Percentiles rank a stretch among this genome's conserved stretches.
Conservation (phyloP, 2,113 vertebrate species). For the Tor tambroides region DNA sequence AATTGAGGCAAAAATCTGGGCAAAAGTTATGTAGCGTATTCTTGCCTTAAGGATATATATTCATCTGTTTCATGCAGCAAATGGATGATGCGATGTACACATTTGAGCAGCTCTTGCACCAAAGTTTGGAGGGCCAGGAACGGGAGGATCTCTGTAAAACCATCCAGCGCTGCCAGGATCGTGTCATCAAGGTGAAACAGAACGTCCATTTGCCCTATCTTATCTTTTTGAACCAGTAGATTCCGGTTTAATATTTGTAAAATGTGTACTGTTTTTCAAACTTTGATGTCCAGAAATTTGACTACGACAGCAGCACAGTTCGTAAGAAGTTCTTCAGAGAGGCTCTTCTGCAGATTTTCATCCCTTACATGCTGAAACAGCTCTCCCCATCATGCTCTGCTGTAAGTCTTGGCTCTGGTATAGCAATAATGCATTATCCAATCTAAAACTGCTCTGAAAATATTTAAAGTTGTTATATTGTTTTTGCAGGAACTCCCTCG, state of each 20-base stretch:
- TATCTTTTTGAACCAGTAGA: not conserved
- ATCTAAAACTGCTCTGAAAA: not conserved
- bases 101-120: constrained; percentile 93
- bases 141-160: constrained; percentile 85
- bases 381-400: constrained; percentile 75
- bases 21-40: not conserved
- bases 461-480: not conserved
- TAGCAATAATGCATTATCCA: not conserved
- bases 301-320: constrained; percentile 96
- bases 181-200: constrained; percentile 90
- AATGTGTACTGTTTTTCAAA: not conserved
- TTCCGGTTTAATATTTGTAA: not conserved
- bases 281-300: constrained; percentile 81
- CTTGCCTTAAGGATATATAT: not conserved
- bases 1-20: not conserved
- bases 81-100: constrained; percentile 94
- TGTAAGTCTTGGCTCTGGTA: constrained; percentile 11
- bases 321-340: constrained; percentile 95
- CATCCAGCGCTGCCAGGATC: constrained; percentile 91
- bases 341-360: constrained; percentile 93
- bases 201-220: not conserved
- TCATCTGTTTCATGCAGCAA: constrained; percentile 78
- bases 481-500: constrained; percentile 82
- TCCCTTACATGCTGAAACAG: constrained; percentile 94
- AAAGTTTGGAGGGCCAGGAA: constrained; percentile 83